Evolutionary conservation across 2,797 vertebrate species (phyloP), one percentile per base, ranked within the genome.

Genomic region (Sebastolobus altivelis): DNA sequence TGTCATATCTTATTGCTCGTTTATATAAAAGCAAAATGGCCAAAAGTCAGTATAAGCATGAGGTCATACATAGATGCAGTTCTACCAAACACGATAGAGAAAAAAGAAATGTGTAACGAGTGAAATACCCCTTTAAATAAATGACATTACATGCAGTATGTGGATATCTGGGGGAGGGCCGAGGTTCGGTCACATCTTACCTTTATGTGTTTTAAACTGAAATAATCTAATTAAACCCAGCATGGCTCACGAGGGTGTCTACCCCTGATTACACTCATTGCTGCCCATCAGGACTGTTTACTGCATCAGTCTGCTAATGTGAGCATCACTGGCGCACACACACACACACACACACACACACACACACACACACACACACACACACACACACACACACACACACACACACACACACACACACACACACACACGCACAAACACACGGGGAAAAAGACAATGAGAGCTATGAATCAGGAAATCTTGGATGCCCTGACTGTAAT

Each of bases 181-280:
- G 60, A 81, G 71, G 66, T 80, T 58, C 85, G 62, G 77, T 89
- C 54, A 72, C 46, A 87, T 77, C 61, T 72, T 75, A 74, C 52
- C 54, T 83, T 79, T 67, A 79, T 88, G 80, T 79, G 68, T 80
- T 85, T 77, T 62, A 75, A 88, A 92, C 77, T 80, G 87, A 86
- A 90, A 91, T 85, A 89, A 92, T 85, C 54, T 52, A 91, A 91
- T 94, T 89, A 80, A 74, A 89, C 87, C 81, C 43, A 73, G 60
- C 73, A 72, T 49, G 66, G 82, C 85, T 92, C 85, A 85, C 77
- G 81, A 83, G 80, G 72, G 70, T 46, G 25, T 87, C 80, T 67
- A 27, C 69, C 84, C 82, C 80, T 87, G 80, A 89, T 89, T 88
- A 84, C 82, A 84, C 85, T 79, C 77, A 85, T 65, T 80, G 79